Evolutionary conservation across 2,888 invertebrate genomes (phyloP).

Genomic region (Bibio marci): DNA sequence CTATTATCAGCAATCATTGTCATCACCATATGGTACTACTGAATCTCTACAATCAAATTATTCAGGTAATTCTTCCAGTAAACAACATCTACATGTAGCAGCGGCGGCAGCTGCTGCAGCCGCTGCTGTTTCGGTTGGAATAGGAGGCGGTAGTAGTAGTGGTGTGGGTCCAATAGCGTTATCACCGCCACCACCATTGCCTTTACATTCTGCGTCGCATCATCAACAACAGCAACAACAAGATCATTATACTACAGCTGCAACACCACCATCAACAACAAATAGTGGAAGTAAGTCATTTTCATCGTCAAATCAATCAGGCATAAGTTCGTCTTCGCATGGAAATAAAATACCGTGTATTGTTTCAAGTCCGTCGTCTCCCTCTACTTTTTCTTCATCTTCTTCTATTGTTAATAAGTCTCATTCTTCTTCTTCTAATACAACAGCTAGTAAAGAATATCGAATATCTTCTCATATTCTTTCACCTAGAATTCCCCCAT

Average conservation of each 20-base stretch:
- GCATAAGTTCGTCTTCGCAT: conserved; percentile 36
- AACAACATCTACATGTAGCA: not conserved
- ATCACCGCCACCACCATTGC: not conserved
- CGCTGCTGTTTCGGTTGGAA: not conserved
- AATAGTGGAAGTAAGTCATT: conserved; percentile 5
- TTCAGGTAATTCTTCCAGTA: not conserved
- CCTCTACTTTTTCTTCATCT: conserved; percentile 42
- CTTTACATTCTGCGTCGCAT: conserved; percentile 17
- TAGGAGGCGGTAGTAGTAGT: not conserved
- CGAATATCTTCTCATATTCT: conserved; percentile 14
- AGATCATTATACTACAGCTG: conserved; percentile 11
- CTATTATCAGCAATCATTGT: not conserved
- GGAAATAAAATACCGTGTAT: conserved; percentile 54
- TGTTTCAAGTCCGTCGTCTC: conserved; percentile 45
- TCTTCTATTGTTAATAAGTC: conserved; percentile 37
- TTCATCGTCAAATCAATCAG: conserved; percentile 27
- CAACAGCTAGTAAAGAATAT: conserved; percentile 20
- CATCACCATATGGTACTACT: not conserved
- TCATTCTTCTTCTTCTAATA: conserved; percentile 33
- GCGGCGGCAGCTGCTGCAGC: not conserved
- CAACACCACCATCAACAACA: not conserved
- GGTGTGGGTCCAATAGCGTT: not conserved
- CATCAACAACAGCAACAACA: conserved; percentile 21
- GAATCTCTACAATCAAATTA: not conserved
- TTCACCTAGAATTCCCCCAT: conserved; percentile 30